Percentiles rank a stretch among this genome's conserved stretches.
Conservation (phyloP, 2,888 invertebrate species). For the Leptinotarsa haldemani region DNA sequence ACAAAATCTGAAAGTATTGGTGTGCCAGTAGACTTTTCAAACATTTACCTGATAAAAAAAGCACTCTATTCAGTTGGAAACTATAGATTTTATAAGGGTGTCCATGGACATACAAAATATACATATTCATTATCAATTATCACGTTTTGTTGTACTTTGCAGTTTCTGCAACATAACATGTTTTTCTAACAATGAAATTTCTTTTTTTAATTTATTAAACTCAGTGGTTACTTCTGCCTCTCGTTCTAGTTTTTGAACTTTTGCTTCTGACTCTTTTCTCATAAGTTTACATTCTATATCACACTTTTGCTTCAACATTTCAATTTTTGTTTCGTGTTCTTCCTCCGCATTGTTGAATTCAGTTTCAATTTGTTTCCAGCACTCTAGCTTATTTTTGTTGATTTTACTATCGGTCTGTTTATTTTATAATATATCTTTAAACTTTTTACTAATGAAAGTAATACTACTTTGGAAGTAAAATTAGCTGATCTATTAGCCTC, state of each 20-base stretch:
- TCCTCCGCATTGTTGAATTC: too few relatives aligned
- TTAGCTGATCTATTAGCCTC: background rate
- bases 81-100: too few relatives aligned
- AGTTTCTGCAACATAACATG: constrained; percentile 9
- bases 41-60: too few relatives aligned
- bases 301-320: background rate
- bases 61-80: too few relatives aligned
- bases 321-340: background rate
- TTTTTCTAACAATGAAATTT: constrained; percentile 12
- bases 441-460: constrained; percentile 12
- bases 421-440: constrained; percentile 17
- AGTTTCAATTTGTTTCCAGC: too few relatives aligned
- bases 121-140: background rate
- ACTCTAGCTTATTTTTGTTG: constrained; percentile 17
- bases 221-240: background rate
- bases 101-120: too few relatives aligned
- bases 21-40: too few relatives aligned
- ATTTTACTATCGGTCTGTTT: constrained; percentile 16
- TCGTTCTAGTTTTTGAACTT: background rate
- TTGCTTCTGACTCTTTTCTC: background rate
- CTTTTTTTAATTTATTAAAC: background rate
- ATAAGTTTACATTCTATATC: background rate
- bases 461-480: background rate
- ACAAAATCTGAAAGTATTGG: too few relatives aligned
- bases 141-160: background rate